Evolutionary conservation across 2,888 invertebrate species (phyloP).

Genomic region (Allophyes oxyacanthae): DNA sequence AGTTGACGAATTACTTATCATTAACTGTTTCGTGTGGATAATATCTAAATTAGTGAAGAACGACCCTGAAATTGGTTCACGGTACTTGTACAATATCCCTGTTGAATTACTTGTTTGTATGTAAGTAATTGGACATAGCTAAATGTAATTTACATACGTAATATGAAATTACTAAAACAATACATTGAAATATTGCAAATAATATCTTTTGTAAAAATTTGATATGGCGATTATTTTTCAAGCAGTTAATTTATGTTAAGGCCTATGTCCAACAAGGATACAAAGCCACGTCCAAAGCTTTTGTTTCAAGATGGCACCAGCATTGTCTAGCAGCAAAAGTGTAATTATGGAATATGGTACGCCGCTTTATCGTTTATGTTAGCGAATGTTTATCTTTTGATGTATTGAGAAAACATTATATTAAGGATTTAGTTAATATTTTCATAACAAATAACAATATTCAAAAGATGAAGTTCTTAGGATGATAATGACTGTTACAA

Average conservation of each 20-base stretch:
- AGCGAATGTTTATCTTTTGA: conserved; percentile 3
- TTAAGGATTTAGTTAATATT: conserved; percentile 8
- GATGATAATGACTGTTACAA: neutral
- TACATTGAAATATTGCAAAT: neutral
- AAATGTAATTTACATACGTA: no score
- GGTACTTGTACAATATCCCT: neutral
- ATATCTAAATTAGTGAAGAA: conserved; percentile 5
- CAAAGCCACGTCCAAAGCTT: no score
- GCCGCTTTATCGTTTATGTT: neutral
- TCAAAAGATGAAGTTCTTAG: conserved; percentile 11
- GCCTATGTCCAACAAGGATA: no score
- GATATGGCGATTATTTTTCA: neutral
- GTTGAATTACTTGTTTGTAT: conserved; percentile 11
- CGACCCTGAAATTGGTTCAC: conserved; percentile 9
- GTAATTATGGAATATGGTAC: neutral
- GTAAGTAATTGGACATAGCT: no score
- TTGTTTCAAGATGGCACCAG: no score
- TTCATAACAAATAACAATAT: conserved; percentile 12
- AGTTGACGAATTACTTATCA: no score
- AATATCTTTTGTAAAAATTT: neutral
- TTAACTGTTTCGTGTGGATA: no score
- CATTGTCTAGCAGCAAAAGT: no score
- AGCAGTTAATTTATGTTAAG: neutral
- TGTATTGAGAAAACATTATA: conserved; percentile 13
- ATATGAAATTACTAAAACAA: no score